Evolutionary conservation across 1,140 invertebrate species (phyloP).

Genomic region (Teleogryllus occipitalis): DNA sequence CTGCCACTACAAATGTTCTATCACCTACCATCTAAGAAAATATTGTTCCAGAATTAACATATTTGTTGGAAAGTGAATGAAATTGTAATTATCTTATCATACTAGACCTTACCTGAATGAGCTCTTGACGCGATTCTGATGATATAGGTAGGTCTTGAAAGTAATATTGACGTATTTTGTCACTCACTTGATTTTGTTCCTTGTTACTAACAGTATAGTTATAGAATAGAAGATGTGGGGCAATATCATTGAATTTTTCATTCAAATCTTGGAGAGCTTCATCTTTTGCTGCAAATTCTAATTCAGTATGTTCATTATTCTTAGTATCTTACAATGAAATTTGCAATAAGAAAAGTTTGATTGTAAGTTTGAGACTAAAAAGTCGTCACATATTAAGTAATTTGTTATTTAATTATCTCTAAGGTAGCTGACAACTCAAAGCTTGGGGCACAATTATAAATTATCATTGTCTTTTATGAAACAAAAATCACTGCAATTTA

Average conservation of each 20-base stretch:
- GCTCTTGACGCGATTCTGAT: constrained; percentile 14
- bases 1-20: constrained; percentile 26
- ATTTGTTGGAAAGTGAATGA: neutral
- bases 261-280: constrained; percentile 21
- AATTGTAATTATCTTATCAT: neutral
- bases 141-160: constrained; percentile 20
- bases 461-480: too few species aligned
- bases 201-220: constrained; percentile 24
- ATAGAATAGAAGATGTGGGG: constrained; percentile 28
- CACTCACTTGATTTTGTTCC: constrained; percentile 19
- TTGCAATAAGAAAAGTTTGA: neutral
- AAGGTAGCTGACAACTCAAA: neutral
- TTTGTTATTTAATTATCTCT: neutral
- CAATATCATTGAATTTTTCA: constrained; percentile 26
- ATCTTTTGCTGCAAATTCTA: neutral
- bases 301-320: neutral
- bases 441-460: neutral
- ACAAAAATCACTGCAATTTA: too few species aligned
- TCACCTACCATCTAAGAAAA: constrained; percentile 26
- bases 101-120: constrained; percentile 25
- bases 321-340: neutral
- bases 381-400: neutral
- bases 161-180: constrained; percentile 26
- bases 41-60: neutral
- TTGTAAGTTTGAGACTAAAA: neutral